These are phyloP conservation scores for Xenopus petersii DNA, from an alignment of 2,797 vertebrate genomes.

Conservation along the genomic window DNA sequence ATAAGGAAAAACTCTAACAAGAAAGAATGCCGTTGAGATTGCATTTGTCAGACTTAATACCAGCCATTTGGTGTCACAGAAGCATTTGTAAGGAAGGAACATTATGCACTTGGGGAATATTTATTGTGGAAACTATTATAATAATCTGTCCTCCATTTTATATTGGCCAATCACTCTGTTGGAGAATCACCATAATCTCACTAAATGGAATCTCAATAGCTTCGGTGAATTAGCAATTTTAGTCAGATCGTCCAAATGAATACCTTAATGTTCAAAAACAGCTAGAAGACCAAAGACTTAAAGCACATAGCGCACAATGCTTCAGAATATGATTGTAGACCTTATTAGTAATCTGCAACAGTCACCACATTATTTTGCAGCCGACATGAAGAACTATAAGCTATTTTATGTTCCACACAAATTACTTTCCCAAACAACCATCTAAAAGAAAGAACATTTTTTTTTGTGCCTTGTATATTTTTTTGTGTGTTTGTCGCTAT, in stretches of 20 bases:
- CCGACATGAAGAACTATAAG: too few relatives aligned
- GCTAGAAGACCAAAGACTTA: background rate
- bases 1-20: conserved; percentile 16
- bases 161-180: conserved; percentile 20
- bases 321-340: too few relatives aligned
- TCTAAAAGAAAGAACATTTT: too few relatives aligned
- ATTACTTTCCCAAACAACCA: too few relatives aligned
- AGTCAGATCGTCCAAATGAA: background rate
- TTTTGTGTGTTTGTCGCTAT: too few relatives aligned
- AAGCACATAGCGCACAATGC: too few relatives aligned
- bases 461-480: too few relatives aligned
- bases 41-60: conserved; percentile 37
- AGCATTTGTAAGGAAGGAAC: conserved; percentile 41
- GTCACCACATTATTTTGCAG: too few relatives aligned
- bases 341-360: too few relatives aligned
- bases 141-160: conserved; percentile 28
- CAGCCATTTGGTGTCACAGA: conserved; percentile 42
- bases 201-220: background rate
- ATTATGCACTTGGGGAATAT: conserved; percentile 48
- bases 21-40: conserved; percentile 42
- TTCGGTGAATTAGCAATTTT: background rate
- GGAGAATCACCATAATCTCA: background rate
- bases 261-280: background rate
- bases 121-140: conserved; percentile 35
- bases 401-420: too few relatives aligned